Evolutionary conservation across 2,888 invertebrate genomes (phyloP).

Genomic region (Andrena praecox): DNA sequence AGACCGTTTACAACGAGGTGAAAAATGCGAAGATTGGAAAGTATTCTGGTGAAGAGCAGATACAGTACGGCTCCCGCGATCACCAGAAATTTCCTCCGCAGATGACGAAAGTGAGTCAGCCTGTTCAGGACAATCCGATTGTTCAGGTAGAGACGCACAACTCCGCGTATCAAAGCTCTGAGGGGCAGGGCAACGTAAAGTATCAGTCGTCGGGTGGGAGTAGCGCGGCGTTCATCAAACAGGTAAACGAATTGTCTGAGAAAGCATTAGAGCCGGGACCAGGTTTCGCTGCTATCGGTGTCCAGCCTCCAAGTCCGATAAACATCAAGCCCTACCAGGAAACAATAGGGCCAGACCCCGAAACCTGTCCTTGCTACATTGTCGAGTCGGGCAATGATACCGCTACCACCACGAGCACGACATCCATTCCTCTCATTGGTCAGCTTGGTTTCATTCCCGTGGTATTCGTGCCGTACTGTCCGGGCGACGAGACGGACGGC

Average conservation of each 20-base stretch:
- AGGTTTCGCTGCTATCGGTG: conserved; percentile 81
- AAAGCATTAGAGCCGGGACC: conserved; percentile 77
- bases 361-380: conserved; percentile 88
- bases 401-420: conserved; percentile 80
- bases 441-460: conserved; percentile 89
- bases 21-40: background rate
- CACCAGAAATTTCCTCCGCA: conserved; percentile 40
- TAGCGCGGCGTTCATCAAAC: conserved; percentile 59
- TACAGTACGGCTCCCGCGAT: conserved; percentile 32
- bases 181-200: background rate
- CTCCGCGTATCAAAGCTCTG: background rate
- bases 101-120: conserved; percentile 14
- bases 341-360: conserved; percentile 88
- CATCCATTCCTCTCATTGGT: conserved; percentile 74
- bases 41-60: conserved; percentile 3
- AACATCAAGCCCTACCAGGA: conserved; percentile 87
- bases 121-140: conserved; percentile 8
- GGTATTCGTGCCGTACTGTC: conserved; percentile 90
- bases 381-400: conserved; percentile 86
- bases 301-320: conserved; percentile 85
- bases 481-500: conserved; percentile 84
- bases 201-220: conserved; percentile 23
- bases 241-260: conserved; percentile 67
- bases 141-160: conserved; percentile 38
- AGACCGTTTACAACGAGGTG: conserved; percentile 5